Percentiles rank a stretch among this genome's conserved stretches.
Evolutionary conservation across 2,797 vertebrate species (phyloP).

Genomic region (Ficedula albicollis): DNA sequence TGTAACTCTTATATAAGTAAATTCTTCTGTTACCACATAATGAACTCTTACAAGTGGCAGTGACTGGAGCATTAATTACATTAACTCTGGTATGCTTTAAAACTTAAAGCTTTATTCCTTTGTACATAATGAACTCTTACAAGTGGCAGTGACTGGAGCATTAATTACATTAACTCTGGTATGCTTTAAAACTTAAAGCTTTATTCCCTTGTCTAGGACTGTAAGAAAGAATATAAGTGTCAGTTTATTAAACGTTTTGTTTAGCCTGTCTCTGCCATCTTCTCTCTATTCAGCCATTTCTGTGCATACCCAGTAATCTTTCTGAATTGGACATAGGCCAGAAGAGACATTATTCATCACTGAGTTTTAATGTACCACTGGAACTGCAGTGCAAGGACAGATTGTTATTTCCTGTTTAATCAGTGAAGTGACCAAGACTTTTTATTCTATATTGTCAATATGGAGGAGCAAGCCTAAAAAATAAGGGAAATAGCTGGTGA

Average conservation of each 20-base stretch:
- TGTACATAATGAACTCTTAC: neutral
- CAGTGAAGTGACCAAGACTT: neutral
- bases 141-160: neutral
- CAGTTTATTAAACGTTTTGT: neutral
- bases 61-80: constrained; percentile 20
- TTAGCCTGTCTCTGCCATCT: neutral
- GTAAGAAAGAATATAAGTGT: neutral
- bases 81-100: neutral
- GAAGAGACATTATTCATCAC: neutral
- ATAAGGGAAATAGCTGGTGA: neutral
- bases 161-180: constrained; percentile 30
- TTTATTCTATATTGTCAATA: neutral
- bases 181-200: neutral
- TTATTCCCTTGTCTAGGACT: neutral
- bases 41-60: neutral
- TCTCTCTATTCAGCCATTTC: neutral
- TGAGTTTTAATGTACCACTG: neutral
- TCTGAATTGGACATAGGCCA: neutral
- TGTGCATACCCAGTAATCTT: neutral
- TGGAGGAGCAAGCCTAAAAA: neutral
- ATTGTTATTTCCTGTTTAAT: neutral
- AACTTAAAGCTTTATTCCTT: too few relatives aligned
- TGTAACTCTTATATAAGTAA: constrained; percentile 19
- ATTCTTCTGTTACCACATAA: neutral
- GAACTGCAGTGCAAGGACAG: neutral